Base-by-base conservation (phyloP, 1,140 invertebrate genomes). In the Euura lappo region DNA sequence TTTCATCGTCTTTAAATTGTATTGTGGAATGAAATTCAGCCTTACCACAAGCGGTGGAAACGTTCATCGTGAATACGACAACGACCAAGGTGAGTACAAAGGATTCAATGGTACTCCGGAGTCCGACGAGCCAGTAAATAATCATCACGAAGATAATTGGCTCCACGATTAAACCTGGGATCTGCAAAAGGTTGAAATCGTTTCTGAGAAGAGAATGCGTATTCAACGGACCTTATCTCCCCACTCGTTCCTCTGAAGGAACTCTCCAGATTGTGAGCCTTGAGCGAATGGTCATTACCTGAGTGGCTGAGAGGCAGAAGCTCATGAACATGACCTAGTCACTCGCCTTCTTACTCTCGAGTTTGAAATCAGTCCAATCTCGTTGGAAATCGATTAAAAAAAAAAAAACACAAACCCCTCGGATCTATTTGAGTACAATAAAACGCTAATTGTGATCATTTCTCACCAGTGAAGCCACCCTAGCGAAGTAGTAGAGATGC, bases 1-100 rank as follows among this genome's bases (percentile, higher is more conserved):
- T 51, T 51, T 51, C 47, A 51, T 51, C n/a, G 11, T n/a, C n/a
- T 51, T 51, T 0, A 28, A 1, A 43, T 51, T n/a, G 42, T n/a
- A 13, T 45, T 64, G 44, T 45, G 60, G 3, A n/a, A 75, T 64
- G 74, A 65, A 69, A 69, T 68, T 72, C 66, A 44, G 75, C 83
- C 83, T 88, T 90, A 94, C 94, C 94, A 84, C 94, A 96, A 71
- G 94, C 93, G 8, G 93, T 92, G 8, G 95, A 92, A n/a, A 95
- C 92, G 79, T 95, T 96, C 81, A 95, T 92, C 13, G 94, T 94
- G 69, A 96, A 83, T 51, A 93, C 90, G 44, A 92, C 86, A 2
- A 93, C 85, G 45, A 94, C 81, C n/a, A 91, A 82, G 1, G 94
- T 94, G 71, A 93, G 88, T 2, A 89, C 81, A 79, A 94, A 93